These are phyloP conservation scores for Piprites chloris DNA, from an alignment of 2,113 vertebrate genomes.

Conservation along the genomic window DNA sequence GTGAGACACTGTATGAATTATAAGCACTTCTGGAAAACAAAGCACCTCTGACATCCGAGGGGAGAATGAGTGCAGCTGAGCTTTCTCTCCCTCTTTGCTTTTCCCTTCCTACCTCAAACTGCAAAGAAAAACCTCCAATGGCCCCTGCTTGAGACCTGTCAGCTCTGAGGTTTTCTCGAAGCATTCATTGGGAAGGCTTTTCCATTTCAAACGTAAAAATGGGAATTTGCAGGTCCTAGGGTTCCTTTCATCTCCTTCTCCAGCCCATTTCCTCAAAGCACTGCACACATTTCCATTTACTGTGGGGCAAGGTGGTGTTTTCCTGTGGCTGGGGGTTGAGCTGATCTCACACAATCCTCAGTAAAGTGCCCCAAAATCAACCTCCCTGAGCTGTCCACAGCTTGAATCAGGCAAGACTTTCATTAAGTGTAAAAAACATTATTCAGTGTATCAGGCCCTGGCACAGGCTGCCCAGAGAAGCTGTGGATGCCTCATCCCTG, in stretches of 20 bases:
- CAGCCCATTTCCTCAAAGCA: neutral
- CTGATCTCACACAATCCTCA: neutral
- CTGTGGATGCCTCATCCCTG: neutral
- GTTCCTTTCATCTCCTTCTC: neutral
- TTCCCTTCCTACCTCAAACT: neutral
- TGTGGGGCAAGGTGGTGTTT: neutral
- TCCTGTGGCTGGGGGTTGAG: neutral
- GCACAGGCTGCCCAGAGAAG: neutral
- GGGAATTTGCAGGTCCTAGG: neutral
- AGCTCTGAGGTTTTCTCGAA: neutral
- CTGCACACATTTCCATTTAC: neutral
- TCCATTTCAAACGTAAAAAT: neutral
- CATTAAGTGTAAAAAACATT: neutral
- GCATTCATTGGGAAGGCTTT: neutral
- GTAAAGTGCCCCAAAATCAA: neutral
- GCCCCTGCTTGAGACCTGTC: neutral
- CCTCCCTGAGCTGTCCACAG: neutral
- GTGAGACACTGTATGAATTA: conserved; percentile 3
- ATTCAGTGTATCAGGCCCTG: neutral
- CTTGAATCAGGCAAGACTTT: neutral
- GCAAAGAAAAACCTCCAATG: neutral
- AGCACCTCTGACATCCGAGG: neutral
- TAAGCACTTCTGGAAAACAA: conserved; percentile 28
- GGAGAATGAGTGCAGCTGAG: neutral
- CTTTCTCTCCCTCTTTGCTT: neutral